These are phyloP conservation scores for Brachionus calyciflorus DNA, from an alignment of 1,140 invertebrate species.

Conservation along the genomic window DNA sequence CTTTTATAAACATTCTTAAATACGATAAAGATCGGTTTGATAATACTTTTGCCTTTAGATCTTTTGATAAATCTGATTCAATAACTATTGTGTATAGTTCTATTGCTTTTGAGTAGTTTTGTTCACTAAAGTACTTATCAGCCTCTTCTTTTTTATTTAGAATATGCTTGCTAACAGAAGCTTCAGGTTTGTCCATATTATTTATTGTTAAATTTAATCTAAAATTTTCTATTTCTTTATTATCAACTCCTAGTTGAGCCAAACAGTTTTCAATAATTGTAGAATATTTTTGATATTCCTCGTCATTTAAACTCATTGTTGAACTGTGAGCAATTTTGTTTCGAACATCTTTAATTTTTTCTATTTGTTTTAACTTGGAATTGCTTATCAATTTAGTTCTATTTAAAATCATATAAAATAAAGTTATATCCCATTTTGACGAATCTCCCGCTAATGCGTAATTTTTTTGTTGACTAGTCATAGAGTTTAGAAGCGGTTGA, in stretches of 20 bases:
- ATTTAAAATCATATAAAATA: neutral
- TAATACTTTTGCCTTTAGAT: neutral
- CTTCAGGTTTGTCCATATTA: neutral
- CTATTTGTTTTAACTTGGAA: neutral
- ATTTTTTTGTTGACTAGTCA: neutral
- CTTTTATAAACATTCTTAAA: constrained; percentile 10
- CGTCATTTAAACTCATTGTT: neutral
- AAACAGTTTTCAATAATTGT: neutral
- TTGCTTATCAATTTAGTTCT: neutral
- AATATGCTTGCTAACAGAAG: neutral
- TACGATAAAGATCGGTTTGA: neutral
- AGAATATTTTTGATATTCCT: neutral
- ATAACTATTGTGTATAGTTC: neutral
- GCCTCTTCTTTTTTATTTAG: neutral
- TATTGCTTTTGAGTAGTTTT: neutral
- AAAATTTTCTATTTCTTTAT: neutral
- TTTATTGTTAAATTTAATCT: too few species aligned
- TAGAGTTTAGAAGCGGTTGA: neutral
- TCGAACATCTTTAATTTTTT: neutral
- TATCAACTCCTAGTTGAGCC: neutral
- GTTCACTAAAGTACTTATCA: neutral
- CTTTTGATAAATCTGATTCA: neutral
- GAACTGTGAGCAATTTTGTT: neutral
- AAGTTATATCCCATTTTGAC: constrained; percentile 10
- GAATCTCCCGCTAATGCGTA: neutral